Percentiles rank a stretch among this genome's conserved stretches.
Evolutionary conservation across 1,140 invertebrate species (phyloP).

Genomic region (Aphis gossypii): DNA sequence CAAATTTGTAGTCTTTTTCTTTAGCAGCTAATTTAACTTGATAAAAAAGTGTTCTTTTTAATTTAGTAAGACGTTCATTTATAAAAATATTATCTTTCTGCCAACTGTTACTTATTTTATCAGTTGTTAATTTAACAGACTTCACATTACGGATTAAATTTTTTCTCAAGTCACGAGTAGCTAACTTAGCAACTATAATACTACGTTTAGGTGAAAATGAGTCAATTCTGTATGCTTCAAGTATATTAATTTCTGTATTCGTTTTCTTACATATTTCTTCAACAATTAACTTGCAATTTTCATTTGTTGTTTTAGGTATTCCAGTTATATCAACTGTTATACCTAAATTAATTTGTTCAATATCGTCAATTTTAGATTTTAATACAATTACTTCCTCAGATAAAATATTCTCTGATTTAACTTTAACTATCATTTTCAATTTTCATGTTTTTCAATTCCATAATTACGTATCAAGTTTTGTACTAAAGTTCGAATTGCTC

Average conservation of each 20-base stretch:
- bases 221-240: neutral
- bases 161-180: neutral
- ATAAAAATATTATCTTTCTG: conserved; percentile 2
- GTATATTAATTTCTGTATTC: neutral
- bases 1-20: neutral
- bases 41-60: neutral
- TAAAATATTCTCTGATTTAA: neutral
- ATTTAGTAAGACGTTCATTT: neutral
- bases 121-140: neutral
- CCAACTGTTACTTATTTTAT: neutral
- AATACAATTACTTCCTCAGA: neutral
- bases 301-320: neutral
- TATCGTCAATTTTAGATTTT: neutral
- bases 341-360: neutral
- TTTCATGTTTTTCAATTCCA: neutral
- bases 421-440: neutral
- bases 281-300: neutral
- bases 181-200: neutral
- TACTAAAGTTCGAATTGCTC: neutral
- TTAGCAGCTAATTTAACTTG: neutral
- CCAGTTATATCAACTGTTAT: neutral
- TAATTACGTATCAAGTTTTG: neutral
- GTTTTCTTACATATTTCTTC: neutral
- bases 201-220: neutral
- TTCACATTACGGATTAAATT: conserved; percentile 18